Evolutionary conservation across 2,888 invertebrate genomes (phyloP), one percentile per base, ranked within the genome.

Genomic region (Tinea semifulvella): DNA sequence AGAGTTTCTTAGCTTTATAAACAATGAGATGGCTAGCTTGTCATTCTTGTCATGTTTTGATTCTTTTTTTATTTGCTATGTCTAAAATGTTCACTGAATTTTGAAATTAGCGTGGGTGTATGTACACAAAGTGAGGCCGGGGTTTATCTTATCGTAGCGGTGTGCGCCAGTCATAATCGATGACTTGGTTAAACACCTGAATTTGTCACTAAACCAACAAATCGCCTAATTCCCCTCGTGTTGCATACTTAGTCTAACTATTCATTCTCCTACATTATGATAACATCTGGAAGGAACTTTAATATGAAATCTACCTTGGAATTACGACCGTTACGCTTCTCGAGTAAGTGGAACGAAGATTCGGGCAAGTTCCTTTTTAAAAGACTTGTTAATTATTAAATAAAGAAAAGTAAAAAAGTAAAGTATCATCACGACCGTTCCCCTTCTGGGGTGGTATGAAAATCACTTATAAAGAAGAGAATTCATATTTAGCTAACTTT

Each of bases 181-280:
- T 38, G 38, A 19, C 38, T 38, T 19, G 18, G 38, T 38, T 38
- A 38, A 38, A 38, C 38, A 17, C 4, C 4, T 19, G 7, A 35
- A 35, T 44, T 47, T 52, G 50, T 54, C 54, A 55, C 56, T 56
- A 52, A 50, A 51, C 50, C 50, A 45, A 52, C 53, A 58, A 58
- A 62, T 60, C 57, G 50, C 55, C 16, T 27, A 27, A 27, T 11
- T 27, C n/a, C n/a, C 4, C 6, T 27, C 27, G 27, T 27, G n/a
- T n/a, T n/a, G 4, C 27, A 27, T 27, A 11, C 3, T 7, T 27
- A 27, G 27, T 27, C 5, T 27, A 10, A 7, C 11, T 2, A n/a
- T n/a, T n/a, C n/a, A n/a, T n/a, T n/a, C n/a, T n/a, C n/a, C n/a
- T n/a, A n/a, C n/a, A n/a, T 14, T 31, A 31, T 11, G 13, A 31